phyloP scores from a whole-genome alignment of 1,140 invertebrate species.

The Drosophila setifemur region DNA sequence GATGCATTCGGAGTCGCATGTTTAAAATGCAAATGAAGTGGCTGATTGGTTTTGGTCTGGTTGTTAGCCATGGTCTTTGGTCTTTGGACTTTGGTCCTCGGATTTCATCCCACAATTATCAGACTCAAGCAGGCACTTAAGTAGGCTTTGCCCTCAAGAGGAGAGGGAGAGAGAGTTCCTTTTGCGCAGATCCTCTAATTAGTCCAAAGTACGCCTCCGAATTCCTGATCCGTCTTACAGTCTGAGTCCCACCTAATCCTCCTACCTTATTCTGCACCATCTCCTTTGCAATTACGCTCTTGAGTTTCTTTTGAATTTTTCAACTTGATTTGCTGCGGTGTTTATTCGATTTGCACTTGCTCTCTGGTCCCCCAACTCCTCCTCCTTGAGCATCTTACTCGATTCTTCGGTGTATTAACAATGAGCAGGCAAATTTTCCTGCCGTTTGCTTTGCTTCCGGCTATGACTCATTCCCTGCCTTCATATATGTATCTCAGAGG shows the following conservation, averaged over 20 bases:
- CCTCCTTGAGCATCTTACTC: not conserved
- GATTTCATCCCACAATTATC: constrained; percentile 47
- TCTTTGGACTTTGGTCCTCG: not conserved
- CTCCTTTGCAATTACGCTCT: constrained; percentile 28
- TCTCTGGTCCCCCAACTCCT: no score
- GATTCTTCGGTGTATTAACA: constrained; percentile 47
- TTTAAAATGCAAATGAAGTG: constrained; percentile 76
- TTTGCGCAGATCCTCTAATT: constrained; percentile 57
- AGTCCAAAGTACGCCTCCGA: constrained; percentile 37
- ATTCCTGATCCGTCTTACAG: constrained; percentile 10
- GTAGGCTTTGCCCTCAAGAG: constrained; percentile 24
- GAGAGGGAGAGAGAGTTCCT: not conserved
- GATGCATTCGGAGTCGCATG: constrained; percentile 41
- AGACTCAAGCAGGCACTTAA: constrained; percentile 55
- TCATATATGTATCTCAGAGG: constrained; percentile 10
- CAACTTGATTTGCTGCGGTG: constrained; percentile 55
- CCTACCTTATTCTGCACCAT: no score
- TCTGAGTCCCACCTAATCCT: constrained; percentile 41
- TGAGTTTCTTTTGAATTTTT: constrained; percentile 45
- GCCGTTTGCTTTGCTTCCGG: constrained; percentile 70
- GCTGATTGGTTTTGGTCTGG: constrained; percentile 64
- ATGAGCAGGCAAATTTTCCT: constrained; percentile 71
- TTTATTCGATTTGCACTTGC: constrained; percentile 63
- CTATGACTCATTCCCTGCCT: constrained; percentile 21
- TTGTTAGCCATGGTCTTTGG: constrained; percentile 18